Conservation (phyloP, 2,113 vertebrate species). For the Brachypodius melanocephalos region DNA sequence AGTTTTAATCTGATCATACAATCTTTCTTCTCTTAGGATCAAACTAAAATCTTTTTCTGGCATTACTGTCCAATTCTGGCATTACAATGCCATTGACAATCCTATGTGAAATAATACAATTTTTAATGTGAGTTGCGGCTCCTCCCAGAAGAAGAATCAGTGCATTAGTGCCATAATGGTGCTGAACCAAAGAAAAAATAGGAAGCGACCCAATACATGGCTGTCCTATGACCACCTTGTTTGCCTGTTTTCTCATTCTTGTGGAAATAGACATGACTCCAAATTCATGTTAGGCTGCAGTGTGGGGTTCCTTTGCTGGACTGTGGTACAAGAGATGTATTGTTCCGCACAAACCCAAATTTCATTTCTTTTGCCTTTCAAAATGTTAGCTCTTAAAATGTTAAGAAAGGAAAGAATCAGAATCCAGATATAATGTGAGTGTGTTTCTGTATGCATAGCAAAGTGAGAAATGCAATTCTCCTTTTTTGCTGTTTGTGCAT, state of each 20-base stretch:
- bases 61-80: not conserved
- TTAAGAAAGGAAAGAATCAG: not conserved
- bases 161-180: not conserved
- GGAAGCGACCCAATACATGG: accelerated
- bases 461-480: not conserved
- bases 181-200: not conserved
- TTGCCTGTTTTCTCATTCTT: not conserved
- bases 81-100: not conserved
- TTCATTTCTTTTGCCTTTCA: not conserved
- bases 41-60: not conserved
- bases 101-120: not conserved
- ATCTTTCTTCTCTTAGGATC: not conserved
- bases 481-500: not conserved
- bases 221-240: not conserved
- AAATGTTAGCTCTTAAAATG: not conserved
- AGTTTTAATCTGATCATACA: not conserved
- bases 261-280: not conserved
- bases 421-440: not conserved
- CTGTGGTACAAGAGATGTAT: not conserved
- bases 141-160: not conserved
- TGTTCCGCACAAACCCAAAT: not conserved
- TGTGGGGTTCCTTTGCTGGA: not conserved
- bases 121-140: not conserved
- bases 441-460: not conserved
- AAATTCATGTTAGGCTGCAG: not conserved